These are phyloP conservation scores for Thalassarche chlororhynchos DNA, from an alignment of 2,113 vertebrate species.

Conservation along the genomic window DNA sequence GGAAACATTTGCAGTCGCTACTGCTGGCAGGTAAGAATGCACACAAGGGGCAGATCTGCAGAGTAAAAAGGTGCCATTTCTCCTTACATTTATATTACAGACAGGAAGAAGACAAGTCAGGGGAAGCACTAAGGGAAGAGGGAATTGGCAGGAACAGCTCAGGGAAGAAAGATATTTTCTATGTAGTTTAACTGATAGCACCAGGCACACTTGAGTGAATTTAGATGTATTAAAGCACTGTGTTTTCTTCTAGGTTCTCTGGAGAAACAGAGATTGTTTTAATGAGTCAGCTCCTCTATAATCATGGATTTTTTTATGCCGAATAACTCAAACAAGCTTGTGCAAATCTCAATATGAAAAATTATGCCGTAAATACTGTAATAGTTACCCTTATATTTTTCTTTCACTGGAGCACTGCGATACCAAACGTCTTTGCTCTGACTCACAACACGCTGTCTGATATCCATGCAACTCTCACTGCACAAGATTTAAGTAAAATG, in stretches of 20 bases:
- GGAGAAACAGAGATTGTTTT: conserved; percentile 1
- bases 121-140: not conserved
- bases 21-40: not conserved
- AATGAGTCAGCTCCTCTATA: not conserved
- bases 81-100: not conserved
- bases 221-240: not conserved
- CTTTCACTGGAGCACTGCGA: not conserved
- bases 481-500: not conserved
- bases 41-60: not conserved
- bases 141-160: not conserved
- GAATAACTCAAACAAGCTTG: conserved; percentile 7
- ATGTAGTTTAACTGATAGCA: not conserved
- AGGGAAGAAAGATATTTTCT: conserved; percentile 11
- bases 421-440: not conserved
- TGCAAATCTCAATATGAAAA: conserved; percentile 13
- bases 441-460: not conserved
- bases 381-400: not conserved
- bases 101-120: not conserved
- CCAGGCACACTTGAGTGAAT: not conserved
- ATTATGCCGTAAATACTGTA: not conserved
- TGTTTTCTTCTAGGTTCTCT: not conserved
- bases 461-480: not conserved
- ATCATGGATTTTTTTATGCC: not conserved
- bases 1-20: not conserved
- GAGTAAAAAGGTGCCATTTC: not conserved